Evolutionary conservation across 2,113 vertebrate species (phyloP).

Genomic region (Callipepla squamata): DNA sequence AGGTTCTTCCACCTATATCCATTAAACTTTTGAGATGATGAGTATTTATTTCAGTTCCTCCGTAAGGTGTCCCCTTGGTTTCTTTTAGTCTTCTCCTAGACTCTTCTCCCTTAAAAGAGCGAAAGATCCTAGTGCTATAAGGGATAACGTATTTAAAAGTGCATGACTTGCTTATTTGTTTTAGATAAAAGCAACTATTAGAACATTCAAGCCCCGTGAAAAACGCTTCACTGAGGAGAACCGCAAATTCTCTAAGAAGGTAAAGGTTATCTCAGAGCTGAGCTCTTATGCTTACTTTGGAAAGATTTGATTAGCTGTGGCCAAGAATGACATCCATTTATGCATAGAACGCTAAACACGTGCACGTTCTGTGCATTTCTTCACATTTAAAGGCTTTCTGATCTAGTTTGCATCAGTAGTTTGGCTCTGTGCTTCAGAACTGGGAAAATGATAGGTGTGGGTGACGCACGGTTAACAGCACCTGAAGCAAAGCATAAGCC

Average conservation of each 20-base stretch:
- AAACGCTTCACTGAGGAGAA: conserved; percentile 86
- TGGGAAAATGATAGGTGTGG: background rate
- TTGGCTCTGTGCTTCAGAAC: background rate
- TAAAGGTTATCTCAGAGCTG: conserved; percentile 57
- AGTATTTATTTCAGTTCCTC: background rate
- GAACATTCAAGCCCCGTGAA: conserved; percentile 89
- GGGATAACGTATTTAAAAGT: background rate
- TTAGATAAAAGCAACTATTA: conserved; percentile 90
- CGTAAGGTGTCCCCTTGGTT: background rate
- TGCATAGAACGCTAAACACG: conserved; percentile 12
- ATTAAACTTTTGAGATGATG: background rate
- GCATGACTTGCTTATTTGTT: background rate
- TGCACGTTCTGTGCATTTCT: conserved; percentile 24
- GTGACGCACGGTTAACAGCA: background rate
- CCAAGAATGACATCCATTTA: conserved; percentile 10
- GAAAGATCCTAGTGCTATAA: background rate
- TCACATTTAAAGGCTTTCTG: conserved; percentile 33
- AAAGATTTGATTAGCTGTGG: conserved; percentile 11
- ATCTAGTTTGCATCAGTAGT: conserved; percentile 22
- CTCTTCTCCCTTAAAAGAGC: background rate
- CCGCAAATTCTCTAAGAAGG: conserved; percentile 96
- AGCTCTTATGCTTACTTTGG: background rate
- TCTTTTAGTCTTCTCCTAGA: background rate
- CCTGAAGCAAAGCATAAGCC: background rate
- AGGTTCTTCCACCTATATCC: background rate